Evolutionary conservation across 2,888 invertebrate species (phyloP).

Genomic region (Prionchulus punctatus): DNA sequence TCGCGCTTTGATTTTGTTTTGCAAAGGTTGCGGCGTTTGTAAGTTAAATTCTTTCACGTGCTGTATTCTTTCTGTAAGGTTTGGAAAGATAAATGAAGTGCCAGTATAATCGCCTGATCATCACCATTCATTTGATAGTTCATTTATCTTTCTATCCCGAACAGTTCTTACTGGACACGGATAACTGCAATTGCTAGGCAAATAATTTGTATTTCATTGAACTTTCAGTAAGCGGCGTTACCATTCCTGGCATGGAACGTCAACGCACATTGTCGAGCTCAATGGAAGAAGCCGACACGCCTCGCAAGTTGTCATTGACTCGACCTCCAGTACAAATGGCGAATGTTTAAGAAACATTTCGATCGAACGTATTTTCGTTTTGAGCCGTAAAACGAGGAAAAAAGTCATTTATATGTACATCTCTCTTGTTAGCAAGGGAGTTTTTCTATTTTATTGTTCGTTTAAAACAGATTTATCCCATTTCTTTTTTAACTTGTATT

Average conservation of each 20-base stretch:
- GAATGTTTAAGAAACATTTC: too few relatives aligned
- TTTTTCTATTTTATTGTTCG: too few relatives aligned
- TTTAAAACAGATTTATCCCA: too few relatives aligned
- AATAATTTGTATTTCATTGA: neutral
- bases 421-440: too few relatives aligned
- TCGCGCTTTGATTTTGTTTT: conserved; percentile 66
- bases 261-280: conserved; percentile 12
- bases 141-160: neutral
- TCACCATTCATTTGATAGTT: too few relatives aligned
- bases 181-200: neutral
- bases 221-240: conserved; percentile 6
- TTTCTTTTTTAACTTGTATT: too few relatives aligned
- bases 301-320: conserved; percentile 24
- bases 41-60: conserved; percentile 3
- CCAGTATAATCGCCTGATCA: too few relatives aligned
- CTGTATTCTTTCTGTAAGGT: too few relatives aligned
- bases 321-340: neutral
- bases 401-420: too few relatives aligned
- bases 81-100: neutral
- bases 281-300: conserved; percentile 33
- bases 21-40: conserved; percentile 59
- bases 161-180: neutral
- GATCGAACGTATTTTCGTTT: too few relatives aligned
- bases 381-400: too few relatives aligned
- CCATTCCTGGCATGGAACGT: conserved; percentile 13